Evolutionary conservation across 2,888 invertebrate species (phyloP).

Genomic region (Emmelina monodactyla): DNA sequence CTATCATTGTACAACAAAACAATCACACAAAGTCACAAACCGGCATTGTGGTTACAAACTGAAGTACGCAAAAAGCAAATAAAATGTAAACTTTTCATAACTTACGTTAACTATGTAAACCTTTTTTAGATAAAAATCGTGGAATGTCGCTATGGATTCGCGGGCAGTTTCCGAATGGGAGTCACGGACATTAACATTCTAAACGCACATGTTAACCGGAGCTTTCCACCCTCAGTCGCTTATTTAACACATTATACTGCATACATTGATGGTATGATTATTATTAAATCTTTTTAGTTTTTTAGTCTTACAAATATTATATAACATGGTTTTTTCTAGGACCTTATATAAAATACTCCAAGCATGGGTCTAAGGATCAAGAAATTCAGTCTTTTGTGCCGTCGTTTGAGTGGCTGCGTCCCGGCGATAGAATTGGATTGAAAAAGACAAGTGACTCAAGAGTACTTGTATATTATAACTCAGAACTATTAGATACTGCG

Average conservation of each 20-base stretch:
- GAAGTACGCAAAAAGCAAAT: no score
- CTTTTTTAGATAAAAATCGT: conserved; percentile 64
- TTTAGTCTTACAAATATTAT: not conserved
- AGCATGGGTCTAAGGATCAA: conserved; percentile 22
- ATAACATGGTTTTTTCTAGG: no score
- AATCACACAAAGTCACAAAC: no score
- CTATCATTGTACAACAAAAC: no score
- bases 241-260: conserved; percentile 75
- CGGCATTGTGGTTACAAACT: no score
- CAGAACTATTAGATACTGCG: conserved; percentile 79
- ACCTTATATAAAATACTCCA: conserved; percentile 35
- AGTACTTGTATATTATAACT: conserved; percentile 80
- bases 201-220: conserved; percentile 70
- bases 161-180: conserved; percentile 81
- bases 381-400: conserved; percentile 41
- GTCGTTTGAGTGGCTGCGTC: conserved; percentile 80
- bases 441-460: conserved; percentile 74
- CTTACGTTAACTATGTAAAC: no score
- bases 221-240: conserved; percentile 70
- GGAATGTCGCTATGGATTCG: conserved; percentile 69
- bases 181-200: conserved; percentile 74
- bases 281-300: not conserved
- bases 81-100: no score
- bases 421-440: conserved; percentile 80
- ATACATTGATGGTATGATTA: conserved; percentile 66